phyloP scores from a whole-genome alignment of 2,888 invertebrate species.

The Drosophila paramelanica region DNA sequence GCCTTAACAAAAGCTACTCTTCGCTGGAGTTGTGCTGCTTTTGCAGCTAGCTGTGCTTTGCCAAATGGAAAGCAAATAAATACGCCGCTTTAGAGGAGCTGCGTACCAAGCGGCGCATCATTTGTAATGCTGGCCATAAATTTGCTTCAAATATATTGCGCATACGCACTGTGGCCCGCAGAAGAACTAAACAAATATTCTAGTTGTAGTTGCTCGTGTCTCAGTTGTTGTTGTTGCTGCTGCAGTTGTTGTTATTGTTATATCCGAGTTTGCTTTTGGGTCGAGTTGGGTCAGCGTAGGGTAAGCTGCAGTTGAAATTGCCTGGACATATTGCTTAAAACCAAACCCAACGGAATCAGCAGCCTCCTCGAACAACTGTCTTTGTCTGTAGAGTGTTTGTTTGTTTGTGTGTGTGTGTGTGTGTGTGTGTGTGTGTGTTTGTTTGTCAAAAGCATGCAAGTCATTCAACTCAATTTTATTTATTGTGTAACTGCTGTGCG shows the following conservation, averaged over 20 bases:
- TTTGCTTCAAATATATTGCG: slow-evolving; percentile 60
- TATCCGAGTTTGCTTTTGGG: slow-evolving; percentile 38
- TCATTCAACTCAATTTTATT: slow-evolving; percentile 73
- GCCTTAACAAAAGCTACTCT: not conserved
- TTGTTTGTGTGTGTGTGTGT: not conserved
- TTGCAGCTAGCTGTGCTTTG: slow-evolving; percentile 15
- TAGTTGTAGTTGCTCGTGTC: slow-evolving; percentile 28
- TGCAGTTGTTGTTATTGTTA: slow-evolving; percentile 8
- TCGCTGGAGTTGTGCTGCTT: not conserved
- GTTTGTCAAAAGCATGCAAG: slow-evolving; percentile 66
- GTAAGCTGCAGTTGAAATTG: slow-evolving; percentile 59
- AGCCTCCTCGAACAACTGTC: slow-evolving; percentile 35
- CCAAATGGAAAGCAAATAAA: slow-evolving; percentile 59
- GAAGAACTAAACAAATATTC: slow-evolving; percentile 56
- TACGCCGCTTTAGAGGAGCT: slow-evolving; percentile 41
- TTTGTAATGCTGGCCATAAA: slow-evolving; percentile 60
- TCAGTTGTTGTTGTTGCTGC: slow-evolving; percentile 20
- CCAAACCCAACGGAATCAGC: slow-evolving; percentile 33
- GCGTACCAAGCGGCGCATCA: slow-evolving; percentile 40
- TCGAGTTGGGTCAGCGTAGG: slow-evolving; percentile 46
- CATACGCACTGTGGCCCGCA: slow-evolving; percentile 55
- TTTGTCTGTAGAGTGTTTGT: slow-evolving; percentile 26
- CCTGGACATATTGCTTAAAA: slow-evolving; percentile 67
- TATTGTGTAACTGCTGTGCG: slow-evolving; percentile 59
- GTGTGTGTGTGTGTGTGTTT: slow-evolving; percentile 17